These are phyloP conservation scores for Pocota personata DNA, from an alignment of 2,888 invertebrate species.

Conservation along the genomic window DNA sequence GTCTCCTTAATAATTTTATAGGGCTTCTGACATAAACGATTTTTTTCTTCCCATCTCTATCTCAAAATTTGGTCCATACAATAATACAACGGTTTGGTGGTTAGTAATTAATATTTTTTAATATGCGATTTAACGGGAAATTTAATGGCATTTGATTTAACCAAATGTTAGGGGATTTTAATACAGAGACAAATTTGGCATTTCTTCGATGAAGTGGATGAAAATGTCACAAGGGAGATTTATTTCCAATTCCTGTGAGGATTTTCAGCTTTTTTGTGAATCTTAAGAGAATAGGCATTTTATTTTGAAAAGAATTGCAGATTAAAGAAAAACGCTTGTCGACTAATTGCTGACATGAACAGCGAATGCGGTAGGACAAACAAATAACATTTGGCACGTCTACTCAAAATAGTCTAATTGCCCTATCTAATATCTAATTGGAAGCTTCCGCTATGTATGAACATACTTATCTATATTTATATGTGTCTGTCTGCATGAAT, in stretches of 20 bases:
- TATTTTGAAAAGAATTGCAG: too few relatives aligned
- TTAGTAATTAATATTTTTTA: constrained; percentile 20
- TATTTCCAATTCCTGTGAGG: not conserved
- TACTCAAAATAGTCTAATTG: too few relatives aligned
- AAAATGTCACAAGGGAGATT: not conserved
- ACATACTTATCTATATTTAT: too few relatives aligned
- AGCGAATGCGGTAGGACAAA: too few relatives aligned
- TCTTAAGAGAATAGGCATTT: not conserved
- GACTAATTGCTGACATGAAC: too few relatives aligned
- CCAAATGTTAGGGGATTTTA: not conserved
- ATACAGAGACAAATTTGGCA: not conserved
- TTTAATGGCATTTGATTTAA: not conserved
- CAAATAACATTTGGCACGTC: too few relatives aligned
- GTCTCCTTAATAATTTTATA: not conserved
- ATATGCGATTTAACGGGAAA: constrained; percentile 12
- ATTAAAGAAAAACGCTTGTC: too few relatives aligned
- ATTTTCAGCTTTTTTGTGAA: not conserved
- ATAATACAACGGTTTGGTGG: not conserved
- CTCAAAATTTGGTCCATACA: not conserved
- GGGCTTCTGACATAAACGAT: not conserved
- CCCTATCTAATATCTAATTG: too few relatives aligned
- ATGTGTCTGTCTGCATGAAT: too few relatives aligned
- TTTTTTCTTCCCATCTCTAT: not conserved
- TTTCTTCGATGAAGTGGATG: not conserved
- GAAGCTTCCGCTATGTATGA: too few relatives aligned